These are phyloP conservation scores for Athrips mouffetella DNA, from an alignment of 2,888 invertebrate species.

Conservation along the genomic window DNA sequence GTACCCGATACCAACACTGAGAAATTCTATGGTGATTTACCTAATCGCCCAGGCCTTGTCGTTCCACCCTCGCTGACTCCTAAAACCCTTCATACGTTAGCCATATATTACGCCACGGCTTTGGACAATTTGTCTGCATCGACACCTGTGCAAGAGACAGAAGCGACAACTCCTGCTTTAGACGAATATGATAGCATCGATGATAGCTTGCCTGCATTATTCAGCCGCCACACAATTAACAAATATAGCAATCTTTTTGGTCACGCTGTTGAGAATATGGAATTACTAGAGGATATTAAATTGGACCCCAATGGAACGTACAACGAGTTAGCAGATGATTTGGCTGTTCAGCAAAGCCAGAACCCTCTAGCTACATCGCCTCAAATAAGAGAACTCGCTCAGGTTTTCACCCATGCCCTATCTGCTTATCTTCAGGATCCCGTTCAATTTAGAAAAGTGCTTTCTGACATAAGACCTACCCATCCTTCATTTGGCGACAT, in stretches of 20 bases:
- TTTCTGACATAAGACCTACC: constrained; percentile 88
- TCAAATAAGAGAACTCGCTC: constrained; percentile 87
- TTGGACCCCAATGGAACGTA: constrained; percentile 63
- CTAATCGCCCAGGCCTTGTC: constrained; percentile 79
- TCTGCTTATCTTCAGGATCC: constrained; percentile 91
- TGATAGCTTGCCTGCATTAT: constrained; percentile 77
- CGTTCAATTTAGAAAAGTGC: constrained; percentile 85
- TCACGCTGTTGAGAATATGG: constrained; percentile 49
- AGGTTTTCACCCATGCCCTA: constrained; percentile 90
- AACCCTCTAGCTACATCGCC: constrained; percentile 80
- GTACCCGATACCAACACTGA: constrained; percentile 62
- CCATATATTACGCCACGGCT: constrained; percentile 87
- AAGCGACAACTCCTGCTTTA: constrained; percentile 48
- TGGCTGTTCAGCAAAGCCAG: constrained; percentile 81
- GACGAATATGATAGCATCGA: constrained; percentile 63
- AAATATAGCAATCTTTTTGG: constrained; percentile 76
- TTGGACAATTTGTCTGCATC: constrained; percentile 77
- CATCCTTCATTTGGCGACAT: constrained; percentile 81
- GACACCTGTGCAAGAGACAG: constrained; percentile 49
- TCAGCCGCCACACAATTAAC: constrained; percentile 83
- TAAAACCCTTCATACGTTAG: constrained; percentile 86
- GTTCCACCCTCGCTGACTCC: constrained; percentile 87
- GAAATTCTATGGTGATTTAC: constrained; percentile 63
- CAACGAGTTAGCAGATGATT: constrained; percentile 71
- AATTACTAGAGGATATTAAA: constrained; percentile 60